A percentile compares a stretch with the other conserved stretches of the same genome.
Evolutionary conservation across 2,113 vertebrate species (phyloP).

Genomic region (Phodopus roborovskii): DNA sequence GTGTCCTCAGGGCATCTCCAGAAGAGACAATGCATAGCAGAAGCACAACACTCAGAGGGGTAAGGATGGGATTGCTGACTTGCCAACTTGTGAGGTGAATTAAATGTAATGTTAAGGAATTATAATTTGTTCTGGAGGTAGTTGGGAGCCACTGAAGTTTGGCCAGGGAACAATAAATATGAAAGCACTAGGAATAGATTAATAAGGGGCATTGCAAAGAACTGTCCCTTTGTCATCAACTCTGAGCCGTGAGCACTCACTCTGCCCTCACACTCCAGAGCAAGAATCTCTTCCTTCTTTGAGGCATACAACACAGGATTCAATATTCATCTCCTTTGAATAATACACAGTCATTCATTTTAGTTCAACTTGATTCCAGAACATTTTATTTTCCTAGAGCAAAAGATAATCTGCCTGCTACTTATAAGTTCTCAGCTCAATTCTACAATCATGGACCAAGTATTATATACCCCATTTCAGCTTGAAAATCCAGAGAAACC

Average conservation of each 20-base stretch:
- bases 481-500: background rate
- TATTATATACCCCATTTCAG: background rate
- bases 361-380: background rate
- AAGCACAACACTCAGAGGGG: too few species aligned
- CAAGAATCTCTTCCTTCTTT: background rate
- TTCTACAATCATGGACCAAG: background rate
- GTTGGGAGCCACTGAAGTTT: background rate
- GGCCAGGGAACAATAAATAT: background rate
- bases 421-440: background rate
- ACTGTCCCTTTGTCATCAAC: background rate
- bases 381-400: background rate
- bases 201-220: background rate
- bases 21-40: background rate
- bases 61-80: background rate
- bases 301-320: background rate
- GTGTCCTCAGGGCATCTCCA: background rate
- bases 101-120: background rate
- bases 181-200: background rate
- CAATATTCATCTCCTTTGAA: background rate
- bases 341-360: background rate
- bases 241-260: background rate
- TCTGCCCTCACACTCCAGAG: background rate
- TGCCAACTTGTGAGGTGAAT: background rate
- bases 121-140: background rate
- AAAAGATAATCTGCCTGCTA: background rate